Conservation (phyloP, 2,888 invertebrate species). For the Cheilosia impressa region DNA sequence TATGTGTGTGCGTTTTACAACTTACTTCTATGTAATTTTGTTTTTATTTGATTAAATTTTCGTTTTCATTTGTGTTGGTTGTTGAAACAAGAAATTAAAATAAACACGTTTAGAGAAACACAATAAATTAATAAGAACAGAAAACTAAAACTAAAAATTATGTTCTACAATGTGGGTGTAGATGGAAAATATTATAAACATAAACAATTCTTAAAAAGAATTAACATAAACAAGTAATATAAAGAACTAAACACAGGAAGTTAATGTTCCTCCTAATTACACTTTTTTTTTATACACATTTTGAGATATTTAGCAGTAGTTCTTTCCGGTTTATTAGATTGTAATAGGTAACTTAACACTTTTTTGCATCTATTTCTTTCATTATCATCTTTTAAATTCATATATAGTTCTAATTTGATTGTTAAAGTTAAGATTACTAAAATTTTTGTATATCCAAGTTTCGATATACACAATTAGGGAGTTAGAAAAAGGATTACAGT, state of each 20-base stretch:
- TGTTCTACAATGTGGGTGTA: conserved; percentile 28
- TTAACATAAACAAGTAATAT: conserved; percentile 59
- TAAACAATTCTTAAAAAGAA: conserved; percentile 72
- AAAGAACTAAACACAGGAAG: conserved; percentile 37
- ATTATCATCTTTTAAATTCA: conserved; percentile 51
- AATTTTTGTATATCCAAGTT: conserved; percentile 32
- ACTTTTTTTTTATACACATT: conserved; percentile 59
- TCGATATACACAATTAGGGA: conserved; percentile 55
- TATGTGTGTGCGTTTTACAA: conserved; percentile 60
- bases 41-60: neutral
- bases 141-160: conserved; percentile 26
- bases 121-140: conserved; percentile 39
- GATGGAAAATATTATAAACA: conserved; percentile 50
- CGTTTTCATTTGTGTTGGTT: neutral
- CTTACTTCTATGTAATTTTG: conserved; percentile 50
- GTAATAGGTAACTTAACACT: conserved; percentile 61
- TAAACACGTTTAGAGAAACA: conserved; percentile 16
- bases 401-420: conserved; percentile 58
- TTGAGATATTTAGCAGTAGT: conserved; percentile 54
- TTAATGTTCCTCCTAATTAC: conserved; percentile 32
- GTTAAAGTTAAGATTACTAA: conserved; percentile 42
- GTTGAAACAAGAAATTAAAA: neutral
- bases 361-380: conserved; percentile 38
- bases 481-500: conserved; percentile 17
- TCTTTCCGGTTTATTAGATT: conserved; percentile 14